Conservation (phyloP, 2,888 invertebrate species). For the Plagodis dolabraria region DNA sequence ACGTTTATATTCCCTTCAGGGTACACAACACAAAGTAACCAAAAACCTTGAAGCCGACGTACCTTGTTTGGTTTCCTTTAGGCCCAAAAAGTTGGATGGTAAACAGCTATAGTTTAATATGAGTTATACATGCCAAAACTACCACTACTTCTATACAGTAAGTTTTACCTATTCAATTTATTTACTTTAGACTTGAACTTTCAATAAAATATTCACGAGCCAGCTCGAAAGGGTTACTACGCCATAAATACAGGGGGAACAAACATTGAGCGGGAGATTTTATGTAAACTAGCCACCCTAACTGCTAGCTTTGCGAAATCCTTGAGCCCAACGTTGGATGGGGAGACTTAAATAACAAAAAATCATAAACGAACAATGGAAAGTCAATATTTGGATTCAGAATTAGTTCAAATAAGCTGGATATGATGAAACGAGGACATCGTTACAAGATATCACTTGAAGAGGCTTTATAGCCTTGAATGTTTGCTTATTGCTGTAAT, state of each 20-base stretch:
- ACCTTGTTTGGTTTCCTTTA: too few species aligned
- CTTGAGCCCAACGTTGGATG: neutral
- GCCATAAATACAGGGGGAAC: constrained; percentile 13
- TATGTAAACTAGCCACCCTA: constrained; percentile 25
- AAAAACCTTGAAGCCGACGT: too few species aligned
- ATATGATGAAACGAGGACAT: neutral
- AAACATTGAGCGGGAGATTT: constrained; percentile 21
- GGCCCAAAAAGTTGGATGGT: too few species aligned
- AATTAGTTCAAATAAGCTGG: constrained; percentile 4
- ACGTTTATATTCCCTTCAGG: constrained; percentile 1
- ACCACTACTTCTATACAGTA: too few species aligned
- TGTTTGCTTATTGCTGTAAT: too few species aligned
- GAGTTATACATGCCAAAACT: too few species aligned
- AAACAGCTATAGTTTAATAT: too few species aligned
- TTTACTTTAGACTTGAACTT: constrained; percentile 7
- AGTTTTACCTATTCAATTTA: too few species aligned
- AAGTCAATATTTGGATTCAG: constrained; percentile 10
- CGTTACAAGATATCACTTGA: too few species aligned
- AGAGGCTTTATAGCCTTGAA: too few species aligned
- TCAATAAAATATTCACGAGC: constrained; percentile 27
- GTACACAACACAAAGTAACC: too few species aligned
- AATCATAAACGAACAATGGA: constrained; percentile 5
- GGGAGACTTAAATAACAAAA: constrained; percentile 11
- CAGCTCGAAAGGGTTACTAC: constrained; percentile 19
- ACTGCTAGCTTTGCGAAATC: constrained; percentile 22